These are phyloP conservation scores for Austrofundulus limnaeus DNA, from an alignment of 2,113 vertebrate genomes.

Conservation along the genomic window DNA sequence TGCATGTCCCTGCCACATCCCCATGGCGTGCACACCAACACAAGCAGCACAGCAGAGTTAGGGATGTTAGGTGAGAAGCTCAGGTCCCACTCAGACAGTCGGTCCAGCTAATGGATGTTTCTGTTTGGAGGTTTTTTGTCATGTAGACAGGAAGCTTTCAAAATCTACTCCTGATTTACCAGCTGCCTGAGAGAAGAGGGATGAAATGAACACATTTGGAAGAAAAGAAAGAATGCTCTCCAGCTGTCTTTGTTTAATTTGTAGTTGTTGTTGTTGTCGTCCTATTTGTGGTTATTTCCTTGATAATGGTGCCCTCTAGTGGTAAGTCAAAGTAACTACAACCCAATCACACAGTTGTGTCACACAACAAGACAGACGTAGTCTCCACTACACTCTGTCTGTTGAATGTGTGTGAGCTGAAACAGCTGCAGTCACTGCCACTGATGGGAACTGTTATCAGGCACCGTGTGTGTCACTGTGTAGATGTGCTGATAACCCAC, in stretches of 20 bases:
- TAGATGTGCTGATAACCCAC: conserved; percentile 51
- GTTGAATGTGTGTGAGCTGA: too few relatives aligned
- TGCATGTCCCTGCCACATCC: conserved; percentile 66
- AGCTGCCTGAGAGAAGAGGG: conserved; percentile 45
- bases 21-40: conserved; percentile 34
- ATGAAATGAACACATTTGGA: conserved; percentile 21
- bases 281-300: conserved; percentile 50
- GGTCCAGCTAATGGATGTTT: background rate
- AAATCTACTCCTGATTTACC: background rate
- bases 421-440: conserved; percentile 28
- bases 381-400: too few relatives aligned
- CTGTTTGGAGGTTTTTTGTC: too few relatives aligned
- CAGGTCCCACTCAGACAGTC: background rate
- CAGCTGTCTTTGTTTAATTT: conserved; percentile 23
- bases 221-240: conserved; percentile 53
- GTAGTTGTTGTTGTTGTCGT: conserved; percentile 14
- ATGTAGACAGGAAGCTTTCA: background rate
- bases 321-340: conserved; percentile 46
- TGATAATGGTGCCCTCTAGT: conserved; percentile 69
- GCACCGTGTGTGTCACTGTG: conserved; percentile 1
- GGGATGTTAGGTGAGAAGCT: conserved; percentile 8
- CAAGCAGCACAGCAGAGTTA: conserved; percentile 15
- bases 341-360: background rate
- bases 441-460: conserved; percentile 63
- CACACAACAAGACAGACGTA: too few relatives aligned